phyloP scores from a whole-genome alignment of 1,140 invertebrate species.

The Coboldia fuscipes region DNA sequence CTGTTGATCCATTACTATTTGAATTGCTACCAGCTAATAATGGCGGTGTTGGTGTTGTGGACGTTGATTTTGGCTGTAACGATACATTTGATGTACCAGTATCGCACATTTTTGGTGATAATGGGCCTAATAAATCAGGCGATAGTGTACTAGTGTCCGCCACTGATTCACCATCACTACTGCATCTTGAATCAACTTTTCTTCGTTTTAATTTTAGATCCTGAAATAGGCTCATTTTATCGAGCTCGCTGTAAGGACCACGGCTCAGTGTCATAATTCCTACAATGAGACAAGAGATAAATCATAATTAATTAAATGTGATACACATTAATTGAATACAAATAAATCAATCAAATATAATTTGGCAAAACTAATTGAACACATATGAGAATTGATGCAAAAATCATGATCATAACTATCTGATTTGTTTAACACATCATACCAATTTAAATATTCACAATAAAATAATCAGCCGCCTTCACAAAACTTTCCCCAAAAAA shows the following conservation, averaged over 20 bases:
- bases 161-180: conserved; percentile 84
- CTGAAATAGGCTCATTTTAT: conserved; percentile 97
- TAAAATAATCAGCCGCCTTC: neutral
- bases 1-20: neutral
- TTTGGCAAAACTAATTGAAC: neutral
- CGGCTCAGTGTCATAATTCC: conserved; percentile 95
- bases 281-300: conserved; percentile 23
- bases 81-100: conserved; percentile 22
- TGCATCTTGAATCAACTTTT: conserved; percentile 89
- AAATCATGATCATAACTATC: neutral
- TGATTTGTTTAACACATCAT: neutral
- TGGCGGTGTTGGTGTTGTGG: conserved; percentile 9
- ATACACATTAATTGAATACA: neutral
- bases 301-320: neutral
- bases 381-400: neutral
- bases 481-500: too few species aligned
- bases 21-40: neutral
- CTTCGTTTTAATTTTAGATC: conserved; percentile 93
- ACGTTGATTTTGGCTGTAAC: conserved; percentile 12
- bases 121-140: conserved; percentile 54
- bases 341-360: neutral
- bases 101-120: conserved; percentile 45
- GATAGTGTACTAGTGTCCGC: conserved; percentile 76
- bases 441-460: neutral
- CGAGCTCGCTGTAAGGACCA: conserved; percentile 75